phyloP scores from a whole-genome alignment of 2,888 invertebrate species.

The Caenorhabditis sp. region DNA sequence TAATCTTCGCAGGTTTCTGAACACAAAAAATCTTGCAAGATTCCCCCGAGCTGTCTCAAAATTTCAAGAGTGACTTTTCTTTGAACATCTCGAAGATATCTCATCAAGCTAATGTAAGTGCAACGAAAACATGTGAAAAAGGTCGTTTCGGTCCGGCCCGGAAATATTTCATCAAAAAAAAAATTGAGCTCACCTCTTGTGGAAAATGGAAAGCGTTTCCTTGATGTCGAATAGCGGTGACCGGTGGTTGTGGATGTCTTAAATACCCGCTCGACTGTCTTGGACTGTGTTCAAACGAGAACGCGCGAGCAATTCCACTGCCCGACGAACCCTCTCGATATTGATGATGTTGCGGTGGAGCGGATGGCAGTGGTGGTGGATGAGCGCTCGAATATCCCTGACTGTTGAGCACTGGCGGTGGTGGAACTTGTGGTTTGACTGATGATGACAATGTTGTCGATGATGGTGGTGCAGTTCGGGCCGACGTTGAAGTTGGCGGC shows the following conservation, averaged over 20 bases:
- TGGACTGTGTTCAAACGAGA: background rate
- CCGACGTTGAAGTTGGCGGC: background rate
- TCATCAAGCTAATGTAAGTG: too few relatives aligned
- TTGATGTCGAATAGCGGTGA: slow-evolving; percentile 8
- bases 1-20: too few relatives aligned
- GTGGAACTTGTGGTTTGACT: background rate
- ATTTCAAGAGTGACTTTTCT: too few relatives aligned
- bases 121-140: too few relatives aligned
- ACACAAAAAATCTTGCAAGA: too few relatives aligned
- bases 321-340: background rate
- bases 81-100: too few relatives aligned
- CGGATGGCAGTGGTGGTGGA: slow-evolving; percentile 1
- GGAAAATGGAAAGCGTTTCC: slow-evolving; percentile 2
- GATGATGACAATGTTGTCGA: too few relatives aligned
- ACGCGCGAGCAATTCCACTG: background rate
- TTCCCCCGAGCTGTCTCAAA: too few relatives aligned
- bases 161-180: too few relatives aligned
- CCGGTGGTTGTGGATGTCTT: slow-evolving; percentile 7
- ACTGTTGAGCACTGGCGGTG: background rate
- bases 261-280: background rate
- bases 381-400: background rate
- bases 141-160: too few relatives aligned
- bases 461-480: background rate
- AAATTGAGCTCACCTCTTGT: background rate
- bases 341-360: slow-evolving; percentile 1